Evolutionary conservation across 2,888 invertebrate genomes (phyloP).

Genomic region (Polyommatus iphigenia): DNA sequence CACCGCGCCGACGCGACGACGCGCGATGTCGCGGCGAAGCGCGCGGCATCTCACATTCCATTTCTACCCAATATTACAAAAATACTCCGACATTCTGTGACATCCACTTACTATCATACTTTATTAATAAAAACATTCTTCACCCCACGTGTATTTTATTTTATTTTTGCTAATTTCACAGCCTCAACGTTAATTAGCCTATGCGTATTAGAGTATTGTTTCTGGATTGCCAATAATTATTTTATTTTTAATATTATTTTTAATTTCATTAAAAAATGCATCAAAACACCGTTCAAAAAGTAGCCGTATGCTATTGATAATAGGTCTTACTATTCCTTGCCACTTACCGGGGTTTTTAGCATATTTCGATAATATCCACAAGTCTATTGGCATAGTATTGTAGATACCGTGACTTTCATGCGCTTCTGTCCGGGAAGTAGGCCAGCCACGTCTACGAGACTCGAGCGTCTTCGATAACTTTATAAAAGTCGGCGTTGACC

Average conservation of each 20-base stretch:
- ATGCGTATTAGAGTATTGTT: constrained; percentile 79
- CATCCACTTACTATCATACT: constrained; percentile 60
- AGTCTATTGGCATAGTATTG: constrained; percentile 55
- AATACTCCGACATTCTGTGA: constrained; percentile 59
- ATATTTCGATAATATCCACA: constrained; percentile 53
- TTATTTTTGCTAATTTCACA: constrained; percentile 80
- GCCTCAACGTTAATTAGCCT: constrained; percentile 80
- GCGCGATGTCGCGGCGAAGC: constrained; percentile 29
- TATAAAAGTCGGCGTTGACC: constrained; percentile 6
- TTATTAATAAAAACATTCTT: constrained; percentile 66
- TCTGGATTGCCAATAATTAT: constrained; percentile 77
- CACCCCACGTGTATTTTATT: constrained; percentile 63
- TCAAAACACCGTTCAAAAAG: constrained; percentile 79
- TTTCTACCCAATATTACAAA: constrained; percentile 46
- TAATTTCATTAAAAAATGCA: constrained; percentile 70
- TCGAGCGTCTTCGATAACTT: neutral
- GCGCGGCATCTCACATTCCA: constrained; percentile 45
- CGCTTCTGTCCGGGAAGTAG: constrained; percentile 41
- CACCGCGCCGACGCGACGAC: constrained; percentile 23
- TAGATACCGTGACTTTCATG: constrained; percentile 47
- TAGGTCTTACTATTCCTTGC: constrained; percentile 69
- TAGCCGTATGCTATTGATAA: constrained; percentile 76
- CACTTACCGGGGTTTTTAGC: constrained; percentile 66
- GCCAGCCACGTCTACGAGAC: neutral
- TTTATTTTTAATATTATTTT: constrained; percentile 58